These are phyloP conservation scores for Trachythela sp. DNA, from an alignment of 64 coral and sea anemone species.

Conservation along the genomic window DNA sequence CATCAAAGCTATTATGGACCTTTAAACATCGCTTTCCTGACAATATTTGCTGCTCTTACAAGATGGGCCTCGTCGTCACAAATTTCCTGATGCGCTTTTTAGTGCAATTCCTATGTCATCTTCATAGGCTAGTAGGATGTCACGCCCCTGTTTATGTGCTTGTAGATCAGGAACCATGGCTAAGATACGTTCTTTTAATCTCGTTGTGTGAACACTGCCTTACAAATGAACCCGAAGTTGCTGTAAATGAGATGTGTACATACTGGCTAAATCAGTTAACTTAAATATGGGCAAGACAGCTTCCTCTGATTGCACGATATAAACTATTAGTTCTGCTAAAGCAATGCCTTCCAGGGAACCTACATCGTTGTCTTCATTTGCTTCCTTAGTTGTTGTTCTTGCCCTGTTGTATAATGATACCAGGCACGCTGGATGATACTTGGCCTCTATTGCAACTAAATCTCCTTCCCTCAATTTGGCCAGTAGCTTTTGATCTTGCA, in stretches of 20 bases:
- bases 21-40: conserved; percentile 41
- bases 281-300: conserved; percentile 34
- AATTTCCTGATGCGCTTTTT: conserved; percentile 10
- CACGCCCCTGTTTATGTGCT: conserved; percentile 39
- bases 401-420: conserved; percentile 50
- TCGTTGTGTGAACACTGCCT: conserved; percentile 14
- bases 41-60: conserved; percentile 47
- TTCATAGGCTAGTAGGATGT: conserved; percentile 26
- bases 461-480: conserved; percentile 51
- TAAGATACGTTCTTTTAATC: conserved; percentile 28
- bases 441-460: conserved; percentile 38
- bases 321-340: conserved; percentile 38
- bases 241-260: conserved; percentile 34
- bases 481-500: conserved; percentile 45
- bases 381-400: not conserved
- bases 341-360: conserved; percentile 39
- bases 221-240: not conserved
- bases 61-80: conserved; percentile 39
- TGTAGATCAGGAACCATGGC: conserved; percentile 20
- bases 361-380: not conserved
- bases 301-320: conserved; percentile 37
- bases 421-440: conserved; percentile 44
- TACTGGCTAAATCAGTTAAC: conserved; percentile 34
- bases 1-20: conserved; percentile 25
- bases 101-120: conserved; percentile 28